Conservation (phyloP, 2,113 vertebrate genomes). For the Octodon degus region DNA sequence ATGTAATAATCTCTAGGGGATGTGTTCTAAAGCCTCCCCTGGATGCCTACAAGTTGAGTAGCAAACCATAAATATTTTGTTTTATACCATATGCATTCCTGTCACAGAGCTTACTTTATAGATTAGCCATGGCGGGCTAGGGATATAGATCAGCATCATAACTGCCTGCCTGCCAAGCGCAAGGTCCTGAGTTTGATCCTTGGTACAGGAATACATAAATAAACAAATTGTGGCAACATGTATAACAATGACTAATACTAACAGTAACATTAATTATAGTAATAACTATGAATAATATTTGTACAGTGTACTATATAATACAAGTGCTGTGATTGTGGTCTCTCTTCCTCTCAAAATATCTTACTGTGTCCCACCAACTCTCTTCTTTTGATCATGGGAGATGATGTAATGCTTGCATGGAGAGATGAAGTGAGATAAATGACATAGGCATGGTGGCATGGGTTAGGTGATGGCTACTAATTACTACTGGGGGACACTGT, state of each 20-base stretch:
- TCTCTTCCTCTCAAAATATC: neutral
- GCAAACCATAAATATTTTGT: neutral
- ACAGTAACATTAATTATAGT: neutral
- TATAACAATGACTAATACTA: neutral
- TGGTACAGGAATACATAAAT: too few species aligned
- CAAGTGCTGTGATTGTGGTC: neutral
- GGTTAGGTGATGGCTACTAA: neutral
- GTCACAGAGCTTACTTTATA: neutral
- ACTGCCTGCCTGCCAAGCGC: too few species aligned
- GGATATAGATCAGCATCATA: too few species aligned
- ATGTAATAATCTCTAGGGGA: neutral
- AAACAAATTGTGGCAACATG: neutral
- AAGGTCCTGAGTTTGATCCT: too few species aligned
- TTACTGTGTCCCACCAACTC: neutral
- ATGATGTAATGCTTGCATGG: neutral
- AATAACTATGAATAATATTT: neutral
- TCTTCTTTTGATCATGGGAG: neutral
- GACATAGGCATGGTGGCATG: too few species aligned
- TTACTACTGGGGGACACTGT: neutral
- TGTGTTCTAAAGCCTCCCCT: neutral
- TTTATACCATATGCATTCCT: neutral
- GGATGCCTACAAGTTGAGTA: neutral
- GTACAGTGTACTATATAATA: neutral
- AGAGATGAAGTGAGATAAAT: neutral
- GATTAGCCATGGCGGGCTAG: neutral